Evolutionary conservation across 2,888 invertebrate genomes (phyloP), one percentile per base, ranked within the genome.

Genomic region (Limnephilus auricula): DNA sequence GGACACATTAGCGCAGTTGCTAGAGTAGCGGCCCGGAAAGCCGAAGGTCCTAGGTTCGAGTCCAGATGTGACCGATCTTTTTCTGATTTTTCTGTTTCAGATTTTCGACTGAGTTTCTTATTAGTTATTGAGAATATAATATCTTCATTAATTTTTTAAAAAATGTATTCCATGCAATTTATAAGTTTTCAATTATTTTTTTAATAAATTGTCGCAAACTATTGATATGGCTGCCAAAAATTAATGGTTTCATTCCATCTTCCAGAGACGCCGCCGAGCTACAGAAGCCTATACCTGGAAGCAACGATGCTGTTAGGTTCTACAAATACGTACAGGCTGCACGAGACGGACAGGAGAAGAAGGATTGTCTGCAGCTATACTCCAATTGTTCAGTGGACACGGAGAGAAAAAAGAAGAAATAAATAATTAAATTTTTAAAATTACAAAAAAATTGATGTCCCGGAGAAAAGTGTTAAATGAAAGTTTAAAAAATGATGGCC

Each of bases 321-420:
- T 97, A 98, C 95, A 96, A 97, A 94, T 98, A 98, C 94, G 97
- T 98, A 6, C 97, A 97, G 94, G 98, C 98, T 0, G 98, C 98
- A 0, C 96, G 98, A 93, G 97, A 98, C 94, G 98, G 98, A 0
- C 98, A 98, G 94, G 98, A 98, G 93, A 97, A 97, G 93, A 97
- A 97, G 93, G 98, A 98, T 94, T 98, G 98, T 93, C 93, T 96
- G 2, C 94, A 95, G 92, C 94, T 97, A 2, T 98, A 98, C 94
- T 97, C 97, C 1, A 94, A 96, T 90, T 98, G 98, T 94, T 96
- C 96, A 90, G 96, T 97, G 90, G 97, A 97, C 94, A 97, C 97
- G n/a, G 97, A 97, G 94, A 95, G 95, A 93, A 94, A 85, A 78
- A 90, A 89, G 37, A 90, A 89, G 37, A 86, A 86, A 65, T 50